phyloP scores from a whole-genome alignment of 2,888 invertebrate genomes.

The Brachyopa scutellaris region DNA sequence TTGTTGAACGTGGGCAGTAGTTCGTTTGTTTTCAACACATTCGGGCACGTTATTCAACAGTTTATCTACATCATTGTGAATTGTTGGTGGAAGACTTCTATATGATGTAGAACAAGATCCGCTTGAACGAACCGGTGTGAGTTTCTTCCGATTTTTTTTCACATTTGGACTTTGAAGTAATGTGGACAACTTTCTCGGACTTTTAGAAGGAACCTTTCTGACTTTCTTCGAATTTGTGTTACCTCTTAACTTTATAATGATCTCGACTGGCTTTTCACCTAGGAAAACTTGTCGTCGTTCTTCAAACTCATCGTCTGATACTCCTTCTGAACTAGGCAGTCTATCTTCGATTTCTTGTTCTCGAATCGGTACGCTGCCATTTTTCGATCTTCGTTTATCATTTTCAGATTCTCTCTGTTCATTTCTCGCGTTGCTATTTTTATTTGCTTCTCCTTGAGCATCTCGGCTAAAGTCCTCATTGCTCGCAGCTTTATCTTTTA shows the following conservation, averaged over 20 bases:
- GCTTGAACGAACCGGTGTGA: neutral
- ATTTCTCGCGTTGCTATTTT: neutral
- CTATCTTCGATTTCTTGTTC: neutral
- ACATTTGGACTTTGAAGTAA: slow-evolving; percentile 60
- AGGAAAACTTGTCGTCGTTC: slow-evolving; percentile 9
- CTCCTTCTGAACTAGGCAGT: slow-evolving; percentile 23
- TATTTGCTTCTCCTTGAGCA: neutral
- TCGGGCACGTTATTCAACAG: slow-evolving; percentile 18
- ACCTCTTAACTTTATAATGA: slow-evolving; percentile 78
- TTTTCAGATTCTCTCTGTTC: neutral
- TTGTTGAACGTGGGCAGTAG: neutral
- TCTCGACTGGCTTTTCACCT: slow-evolving; percentile 75
- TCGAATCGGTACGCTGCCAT: neutral
- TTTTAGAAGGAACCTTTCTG: slow-evolving; percentile 67
- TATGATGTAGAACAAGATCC: slow-evolving; percentile 64
- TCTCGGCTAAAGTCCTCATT: neutral
- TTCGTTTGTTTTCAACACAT: neutral
- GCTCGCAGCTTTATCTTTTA: neutral
- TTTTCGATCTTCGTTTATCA: neutral
- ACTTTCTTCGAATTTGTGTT: slow-evolving; percentile 74
- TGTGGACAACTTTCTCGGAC: slow-evolving; percentile 73
- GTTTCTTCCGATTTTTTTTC: slow-evolving; percentile 25
- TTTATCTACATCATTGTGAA: slow-evolving; percentile 41
- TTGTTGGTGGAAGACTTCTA: slow-evolving; percentile 51
- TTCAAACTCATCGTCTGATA: slow-evolving; percentile 25